These are phyloP conservation scores for Acrocephalus arundinaceus DNA, from an alignment of 2,113 vertebrate genomes.

Conservation along the genomic window DNA sequence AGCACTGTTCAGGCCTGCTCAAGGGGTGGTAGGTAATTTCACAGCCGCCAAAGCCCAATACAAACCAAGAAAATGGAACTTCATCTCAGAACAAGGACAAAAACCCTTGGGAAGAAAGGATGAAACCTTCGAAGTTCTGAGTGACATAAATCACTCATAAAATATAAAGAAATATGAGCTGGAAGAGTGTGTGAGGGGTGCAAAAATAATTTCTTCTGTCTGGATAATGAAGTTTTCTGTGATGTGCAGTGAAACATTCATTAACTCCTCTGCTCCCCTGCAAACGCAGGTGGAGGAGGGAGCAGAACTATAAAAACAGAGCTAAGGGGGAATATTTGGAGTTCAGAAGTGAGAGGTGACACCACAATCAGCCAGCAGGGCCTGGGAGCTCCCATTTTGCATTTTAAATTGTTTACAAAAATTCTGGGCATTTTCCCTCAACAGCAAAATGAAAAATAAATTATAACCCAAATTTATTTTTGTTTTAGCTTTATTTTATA, in stretches of 20 bases:
- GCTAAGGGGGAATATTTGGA: background rate
- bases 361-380: background rate
- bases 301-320: background rate
- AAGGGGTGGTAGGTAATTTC: background rate
- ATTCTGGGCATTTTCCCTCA: background rate
- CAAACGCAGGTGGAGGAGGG: background rate
- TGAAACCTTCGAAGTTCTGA: background rate
- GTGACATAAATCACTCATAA: background rate
- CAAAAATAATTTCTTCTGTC: background rate
- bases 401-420: background rate
- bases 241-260: background rate
- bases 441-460: background rate
- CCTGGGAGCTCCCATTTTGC: background rate
- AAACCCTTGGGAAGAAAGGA: background rate
- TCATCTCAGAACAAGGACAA: background rate
- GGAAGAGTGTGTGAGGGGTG: rapidly evolving
- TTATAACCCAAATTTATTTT: background rate
- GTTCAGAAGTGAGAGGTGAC: background rate
- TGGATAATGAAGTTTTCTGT: background rate
- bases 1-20: background rate
- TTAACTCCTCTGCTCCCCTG: background rate
- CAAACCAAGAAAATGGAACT: background rate
- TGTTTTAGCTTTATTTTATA: background rate
- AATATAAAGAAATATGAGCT: background rate
- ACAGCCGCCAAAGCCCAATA: background rate